These are phyloP conservation scores for Cephalopterus ornatus DNA, from an alignment of 2,113 vertebrate species.

Conservation along the genomic window DNA sequence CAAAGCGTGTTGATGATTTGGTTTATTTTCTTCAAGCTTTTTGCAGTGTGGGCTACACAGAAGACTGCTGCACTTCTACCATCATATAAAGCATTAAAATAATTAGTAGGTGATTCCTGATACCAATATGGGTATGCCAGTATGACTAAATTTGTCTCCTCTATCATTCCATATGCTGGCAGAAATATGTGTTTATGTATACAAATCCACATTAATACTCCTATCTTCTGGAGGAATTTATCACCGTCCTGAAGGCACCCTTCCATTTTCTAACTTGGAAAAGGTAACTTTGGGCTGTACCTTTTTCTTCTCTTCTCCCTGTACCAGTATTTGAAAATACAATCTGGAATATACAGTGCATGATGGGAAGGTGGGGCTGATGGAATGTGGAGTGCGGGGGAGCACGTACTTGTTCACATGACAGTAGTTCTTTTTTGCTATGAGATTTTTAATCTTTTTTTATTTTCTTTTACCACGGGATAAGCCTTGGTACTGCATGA, in stretches of 20 bases:
- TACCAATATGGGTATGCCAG: fast-evolving
- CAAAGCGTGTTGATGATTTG: not conserved
- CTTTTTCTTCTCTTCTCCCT: not conserved
- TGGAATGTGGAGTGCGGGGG: fast-evolving
- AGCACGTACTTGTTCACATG: not conserved
- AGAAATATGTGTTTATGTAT: not conserved
- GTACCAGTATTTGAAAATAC: not conserved
- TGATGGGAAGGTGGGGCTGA: not conserved
- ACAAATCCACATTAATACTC: not conserved
- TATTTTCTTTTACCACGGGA: not conserved
- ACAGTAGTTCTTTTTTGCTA: not conserved
- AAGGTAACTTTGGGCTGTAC: not conserved
- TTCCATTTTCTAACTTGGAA: not conserved
- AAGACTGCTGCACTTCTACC: not conserved
- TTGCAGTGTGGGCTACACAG: not conserved
- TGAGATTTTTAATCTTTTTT: not conserved
- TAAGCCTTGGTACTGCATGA: not conserved
- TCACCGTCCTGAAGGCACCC: not conserved
- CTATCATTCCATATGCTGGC: not conserved
- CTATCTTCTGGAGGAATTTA: not conserved
- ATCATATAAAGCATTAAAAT: not conserved
- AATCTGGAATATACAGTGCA: not conserved
- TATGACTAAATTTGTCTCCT: not conserved
- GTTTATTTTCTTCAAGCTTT: not conserved
- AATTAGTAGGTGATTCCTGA: not conserved